phyloP scores from a whole-genome alignment of 2,888 invertebrate species.

The Dexiosoma caninum region DNA sequence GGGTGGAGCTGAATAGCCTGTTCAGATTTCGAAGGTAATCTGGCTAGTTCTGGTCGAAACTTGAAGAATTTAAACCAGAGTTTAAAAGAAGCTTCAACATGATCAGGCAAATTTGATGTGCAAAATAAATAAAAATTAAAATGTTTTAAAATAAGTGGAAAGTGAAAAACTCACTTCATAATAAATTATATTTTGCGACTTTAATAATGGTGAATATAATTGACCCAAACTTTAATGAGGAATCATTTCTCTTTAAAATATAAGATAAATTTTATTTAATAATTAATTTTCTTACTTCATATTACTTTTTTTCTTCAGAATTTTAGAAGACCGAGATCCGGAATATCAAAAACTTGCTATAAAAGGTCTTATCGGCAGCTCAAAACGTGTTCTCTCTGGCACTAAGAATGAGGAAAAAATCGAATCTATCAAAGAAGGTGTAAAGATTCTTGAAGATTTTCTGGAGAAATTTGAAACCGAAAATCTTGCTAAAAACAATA shows the following conservation, averaged over 20 bases:
- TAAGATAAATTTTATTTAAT: background rate
- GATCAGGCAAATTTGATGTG: too few species aligned
- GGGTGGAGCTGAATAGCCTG: too few species aligned
- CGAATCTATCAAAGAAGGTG: conserved; percentile 85
- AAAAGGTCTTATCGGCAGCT: conserved; percentile 84
- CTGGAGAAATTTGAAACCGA: conserved; percentile 85
- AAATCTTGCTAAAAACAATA: conserved; percentile 83
- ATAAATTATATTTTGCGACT: too few species aligned
- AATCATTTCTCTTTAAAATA: background rate
- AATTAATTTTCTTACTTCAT: background rate
- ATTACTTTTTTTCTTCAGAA: conserved; percentile 72
- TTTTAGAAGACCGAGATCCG: conserved; percentile 85
- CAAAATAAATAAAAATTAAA: too few species aligned
- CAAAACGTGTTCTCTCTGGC: conserved; percentile 85
- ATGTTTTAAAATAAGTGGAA: too few species aligned
- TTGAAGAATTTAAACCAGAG: too few species aligned
- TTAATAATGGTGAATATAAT: too few species aligned
- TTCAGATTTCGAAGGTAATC: too few species aligned
- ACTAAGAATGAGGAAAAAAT: conserved; percentile 88
- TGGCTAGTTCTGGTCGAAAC: too few species aligned
- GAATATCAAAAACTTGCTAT: conserved; percentile 87
- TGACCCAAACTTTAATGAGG: too few species aligned
- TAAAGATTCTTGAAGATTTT: conserved; percentile 85
- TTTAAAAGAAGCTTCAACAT: too few species aligned
- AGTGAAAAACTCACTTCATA: too few species aligned